Base-by-base conservation (phyloP, 2,888 invertebrate genomes). In the Physocephala rufipes region DNA sequence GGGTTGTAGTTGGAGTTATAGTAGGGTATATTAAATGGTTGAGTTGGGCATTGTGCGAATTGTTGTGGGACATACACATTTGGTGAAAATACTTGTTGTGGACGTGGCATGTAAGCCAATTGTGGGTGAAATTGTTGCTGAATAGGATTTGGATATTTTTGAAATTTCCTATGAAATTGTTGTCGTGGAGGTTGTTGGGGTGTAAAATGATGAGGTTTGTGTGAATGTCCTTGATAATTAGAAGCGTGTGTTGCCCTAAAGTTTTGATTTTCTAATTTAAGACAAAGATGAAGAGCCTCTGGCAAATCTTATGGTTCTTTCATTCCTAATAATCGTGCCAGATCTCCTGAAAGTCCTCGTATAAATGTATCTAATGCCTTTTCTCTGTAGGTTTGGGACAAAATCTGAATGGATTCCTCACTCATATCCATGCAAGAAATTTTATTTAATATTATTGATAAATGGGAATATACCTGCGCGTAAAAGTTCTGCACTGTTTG, bases 381-480 rank as follows among this genome's bases (percentile, higher is more conserved):
- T 43, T 66, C 19, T 16, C 53, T 26, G 36, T 65, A 58, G 0
- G 58, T 24, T 9, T 30, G 28, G 24, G 19, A 4, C 9, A 36
- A 9, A 4, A 7, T 9, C 9, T 36, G 36, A 4, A 36, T 36
- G 53, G 75, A 26, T 45, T 78, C 77, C 4, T 19, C 15, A 12
- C 74, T 70, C 9, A 75, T 59, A 4, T 79, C 75, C 69, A 77
- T 74, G 19, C 68, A 69, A 7, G 36, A 28, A 43, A 78, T 65
- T 72, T 79, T 76, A 65, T 77, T 78, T 26, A 78, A 19, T 4
- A 78, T 78, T 2, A 77, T 51, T 5, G 79, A 76, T 2, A 76
- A 63, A 19, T 78, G 75, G 1, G 74, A 53, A 47, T 76, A 77
- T 0, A 78, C 76, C 12, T 43, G 26, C 45, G 77, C 73, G 30